Percentiles rank a stretch among this genome's conserved stretches.
These are phyloP conservation scores for Chelonus formosanus DNA, from an alignment of 2,888 invertebrate species.

Conservation along the genomic window DNA sequence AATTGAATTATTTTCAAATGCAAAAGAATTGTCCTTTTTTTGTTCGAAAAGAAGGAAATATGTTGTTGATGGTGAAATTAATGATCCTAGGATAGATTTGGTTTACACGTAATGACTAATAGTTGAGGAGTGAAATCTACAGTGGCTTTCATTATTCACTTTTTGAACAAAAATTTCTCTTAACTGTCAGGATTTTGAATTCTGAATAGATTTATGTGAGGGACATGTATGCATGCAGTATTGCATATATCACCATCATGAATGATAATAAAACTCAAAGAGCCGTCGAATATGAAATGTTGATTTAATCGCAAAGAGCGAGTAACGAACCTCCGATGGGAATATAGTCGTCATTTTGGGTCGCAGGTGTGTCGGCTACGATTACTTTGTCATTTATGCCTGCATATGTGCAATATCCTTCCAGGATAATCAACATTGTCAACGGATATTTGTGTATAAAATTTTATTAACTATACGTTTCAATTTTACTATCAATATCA, in stretches of 20 bases:
- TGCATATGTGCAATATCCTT: constrained; percentile 1
- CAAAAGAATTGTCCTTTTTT: too few species aligned
- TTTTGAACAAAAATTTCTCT: too few species aligned
- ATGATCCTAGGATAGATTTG: too few species aligned
- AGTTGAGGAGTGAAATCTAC: too few species aligned
- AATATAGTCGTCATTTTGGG: constrained; percentile 23
- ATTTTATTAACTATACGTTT: too few species aligned
- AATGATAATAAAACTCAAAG: constrained; percentile 17
- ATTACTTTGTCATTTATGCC: constrained; percentile 19
- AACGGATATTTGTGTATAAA: neutral
- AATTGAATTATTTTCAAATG: too few species aligned
- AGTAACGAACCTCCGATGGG: constrained; percentile 27
- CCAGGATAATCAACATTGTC: constrained; percentile 28
- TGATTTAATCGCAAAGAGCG: constrained; percentile 16
- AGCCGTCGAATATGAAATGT: constrained; percentile 12
- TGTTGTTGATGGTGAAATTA: too few species aligned
- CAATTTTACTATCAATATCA: constrained; percentile 1
- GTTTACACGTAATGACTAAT: too few species aligned
- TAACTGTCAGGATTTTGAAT: too few species aligned
- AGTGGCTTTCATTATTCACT: too few species aligned
- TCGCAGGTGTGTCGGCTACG: constrained; percentile 27
- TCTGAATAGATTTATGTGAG: neutral
- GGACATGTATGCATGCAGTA: constrained; percentile 1
- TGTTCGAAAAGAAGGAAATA: too few species aligned
- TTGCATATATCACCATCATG: constrained; percentile 3